Evolutionary conservation across 30 jellyfish, hydroid and myxozoan species (phyloP), one percentile per base, ranked within the genome.

Genomic region (Morbakka virulenta): DNA sequence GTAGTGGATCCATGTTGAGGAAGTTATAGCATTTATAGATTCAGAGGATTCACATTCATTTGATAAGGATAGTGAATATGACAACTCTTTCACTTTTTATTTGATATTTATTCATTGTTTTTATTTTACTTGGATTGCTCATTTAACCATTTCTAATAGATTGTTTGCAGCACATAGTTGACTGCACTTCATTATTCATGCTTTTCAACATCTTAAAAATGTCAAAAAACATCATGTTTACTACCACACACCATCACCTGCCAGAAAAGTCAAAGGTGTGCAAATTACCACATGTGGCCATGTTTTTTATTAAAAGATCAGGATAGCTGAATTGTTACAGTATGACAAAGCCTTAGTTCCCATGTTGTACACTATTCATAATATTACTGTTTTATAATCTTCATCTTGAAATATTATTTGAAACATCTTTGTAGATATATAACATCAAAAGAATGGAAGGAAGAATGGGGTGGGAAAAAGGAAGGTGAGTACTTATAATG

Each of bases 401-500:
- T n/a, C n/a, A n/a, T n/a, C n/a, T n/a, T n/a, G n/a, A n/a, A n/a
- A n/a, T n/a, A n/a, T n/a, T n/a, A n/a, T n/a, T n/a, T n/a, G n/a
- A n/a, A n/a, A n/a, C n/a, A n/a, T n/a, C n/a, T 41, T 41, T 41
- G 57, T 17, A 41, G 57, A 22, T 93, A 93, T 65, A 83, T 93
- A 73, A 93, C 99, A 0, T 79, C 96, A 21, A 93, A 93, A 71
- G 99, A 93, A 72, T 93, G 99, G 99, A 80, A 84, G 73, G 97
- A 87, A 50, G 99, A 93, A 67, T 86, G 99, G 97, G 99, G 99
- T 29, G 99, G 99, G 14, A 86, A 84, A 51, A 87, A 87, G 67
- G 95, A 84, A 31, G 53, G 64, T 48, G 25, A 6, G 21, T 65
- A 20, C 22, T 9, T n/a, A n/a, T n/a, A n/a, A n/a, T n/a, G n/a